Percentiles rank a stretch among this genome's conserved stretches.
Evolutionary conservation across 2,113 vertebrate genomes (phyloP).

Genomic region (Brachypteracias leptosomus): DNA sequence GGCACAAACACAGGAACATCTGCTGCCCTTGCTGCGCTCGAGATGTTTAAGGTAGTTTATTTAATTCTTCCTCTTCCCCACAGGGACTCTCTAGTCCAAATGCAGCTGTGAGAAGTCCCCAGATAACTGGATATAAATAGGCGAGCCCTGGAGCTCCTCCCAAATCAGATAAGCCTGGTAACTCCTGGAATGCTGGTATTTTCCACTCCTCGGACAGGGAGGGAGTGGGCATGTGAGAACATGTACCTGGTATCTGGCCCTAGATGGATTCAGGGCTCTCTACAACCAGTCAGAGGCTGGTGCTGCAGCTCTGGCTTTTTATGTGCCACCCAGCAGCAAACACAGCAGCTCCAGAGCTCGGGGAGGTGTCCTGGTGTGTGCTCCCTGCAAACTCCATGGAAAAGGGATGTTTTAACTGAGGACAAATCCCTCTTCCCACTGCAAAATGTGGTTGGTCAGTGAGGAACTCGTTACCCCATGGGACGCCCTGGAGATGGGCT

Average conservation of each 20-base stretch:
- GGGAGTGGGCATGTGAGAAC: neutral
- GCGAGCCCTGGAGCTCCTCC: neutral
- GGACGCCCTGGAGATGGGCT: neutral
- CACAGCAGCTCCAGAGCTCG: rapidly evolving
- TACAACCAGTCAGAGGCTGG: neutral
- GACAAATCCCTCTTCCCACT: neutral
- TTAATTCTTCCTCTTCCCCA: neutral
- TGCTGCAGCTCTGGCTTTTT: neutral
- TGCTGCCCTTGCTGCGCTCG: neutral
- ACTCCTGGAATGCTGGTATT: slow-evolving; percentile 51
- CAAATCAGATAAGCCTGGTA: neutral
- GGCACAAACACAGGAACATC: neutral
- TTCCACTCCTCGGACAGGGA: neutral
- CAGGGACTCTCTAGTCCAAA: neutral
- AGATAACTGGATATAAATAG: slow-evolving; percentile 55
- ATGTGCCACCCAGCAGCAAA: neutral
- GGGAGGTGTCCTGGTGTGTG: neutral
- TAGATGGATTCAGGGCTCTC: neutral
- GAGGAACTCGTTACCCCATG: neutral
- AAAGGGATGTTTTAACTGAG: neutral
- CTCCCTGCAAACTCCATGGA: neutral
- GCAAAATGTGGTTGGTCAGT: neutral
- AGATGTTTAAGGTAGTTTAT: neutral
- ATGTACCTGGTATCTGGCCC: neutral
- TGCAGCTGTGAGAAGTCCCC: slow-evolving; percentile 19